A percentile compares a stretch with the other conserved stretches of the same genome.
These are phyloP conservation scores for Ectobius pallidus DNA, from an alignment of 2,888 invertebrate genomes.

Conservation along the genomic window DNA sequence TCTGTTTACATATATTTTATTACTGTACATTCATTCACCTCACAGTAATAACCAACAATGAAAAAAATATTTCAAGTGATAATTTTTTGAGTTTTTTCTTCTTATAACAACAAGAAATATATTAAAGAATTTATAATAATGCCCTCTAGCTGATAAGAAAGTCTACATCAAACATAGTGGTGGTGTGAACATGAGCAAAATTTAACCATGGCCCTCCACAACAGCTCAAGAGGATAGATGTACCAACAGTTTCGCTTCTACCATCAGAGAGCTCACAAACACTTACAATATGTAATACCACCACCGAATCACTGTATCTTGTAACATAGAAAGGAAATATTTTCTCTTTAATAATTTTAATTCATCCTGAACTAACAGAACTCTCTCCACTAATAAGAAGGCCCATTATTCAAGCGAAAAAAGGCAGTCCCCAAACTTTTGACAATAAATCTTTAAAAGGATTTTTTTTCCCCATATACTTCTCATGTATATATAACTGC, in stretches of 20 bases:
- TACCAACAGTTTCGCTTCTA: too few species aligned
- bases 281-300: background rate
- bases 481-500: too few species aligned
- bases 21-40: too few species aligned
- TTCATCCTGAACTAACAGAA: too few species aligned
- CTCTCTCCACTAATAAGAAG: too few species aligned
- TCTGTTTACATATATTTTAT: too few species aligned
- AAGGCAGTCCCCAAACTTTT: too few species aligned
- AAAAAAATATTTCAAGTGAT: slow-evolving; percentile 4
- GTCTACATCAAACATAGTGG: background rate
- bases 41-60: too few species aligned
- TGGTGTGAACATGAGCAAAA: background rate
- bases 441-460: too few species aligned
- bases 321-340: background rate
- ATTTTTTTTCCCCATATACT: too few species aligned
- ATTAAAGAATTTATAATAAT: background rate
- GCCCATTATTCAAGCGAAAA: too few species aligned
- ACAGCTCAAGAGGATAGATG: too few species aligned
- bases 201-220: background rate
- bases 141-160: background rate
- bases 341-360: background rate
- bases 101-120: background rate
- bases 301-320: background rate
- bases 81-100: background rate
- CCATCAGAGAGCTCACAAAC: background rate